These are phyloP conservation scores for Siderastrea siderea DNA, from an alignment of 92 coral and sea anemone species.

Conservation along the genomic window DNA sequence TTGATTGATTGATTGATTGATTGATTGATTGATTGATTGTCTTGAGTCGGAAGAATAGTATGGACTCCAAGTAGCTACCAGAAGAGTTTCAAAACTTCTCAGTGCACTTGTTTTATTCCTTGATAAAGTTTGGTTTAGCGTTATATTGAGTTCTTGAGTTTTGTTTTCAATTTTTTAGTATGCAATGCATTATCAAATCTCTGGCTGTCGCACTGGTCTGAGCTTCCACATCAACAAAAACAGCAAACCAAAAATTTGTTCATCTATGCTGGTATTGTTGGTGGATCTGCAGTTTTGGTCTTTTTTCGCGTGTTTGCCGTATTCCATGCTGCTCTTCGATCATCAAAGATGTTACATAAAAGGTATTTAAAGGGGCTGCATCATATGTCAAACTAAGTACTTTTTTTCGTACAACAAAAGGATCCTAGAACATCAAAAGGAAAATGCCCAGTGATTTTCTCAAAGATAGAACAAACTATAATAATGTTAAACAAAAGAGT, in stretches of 20 bases:
- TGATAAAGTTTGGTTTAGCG: too few relatives aligned
- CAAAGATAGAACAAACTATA: too few relatives aligned
- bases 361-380: neutral
- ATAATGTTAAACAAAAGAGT: too few relatives aligned
- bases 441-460: too few relatives aligned
- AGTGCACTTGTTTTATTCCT: neutral
- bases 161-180: neutral
- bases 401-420: too few relatives aligned
- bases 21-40: too few relatives aligned
- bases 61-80: too few relatives aligned
- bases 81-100: too few relatives aligned
- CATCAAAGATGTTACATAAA: constrained; percentile 47
- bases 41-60: too few relatives aligned
- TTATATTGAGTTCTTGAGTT: neutral
- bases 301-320: constrained; percentile 34
- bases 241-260: constrained; percentile 25
- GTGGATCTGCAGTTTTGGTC: constrained; percentile 42
- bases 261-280: constrained; percentile 46
- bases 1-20: too few relatives aligned
- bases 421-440: too few relatives aligned
- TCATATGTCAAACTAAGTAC: too few relatives aligned
- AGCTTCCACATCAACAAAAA: constrained; percentile 12
- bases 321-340: constrained; percentile 40
- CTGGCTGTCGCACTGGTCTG: constrained; percentile 63
- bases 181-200: constrained; percentile 40